Evolutionary conservation across 2,113 vertebrate genomes (phyloP).

Genomic region (Tachysurus fulvidraco): DNA sequence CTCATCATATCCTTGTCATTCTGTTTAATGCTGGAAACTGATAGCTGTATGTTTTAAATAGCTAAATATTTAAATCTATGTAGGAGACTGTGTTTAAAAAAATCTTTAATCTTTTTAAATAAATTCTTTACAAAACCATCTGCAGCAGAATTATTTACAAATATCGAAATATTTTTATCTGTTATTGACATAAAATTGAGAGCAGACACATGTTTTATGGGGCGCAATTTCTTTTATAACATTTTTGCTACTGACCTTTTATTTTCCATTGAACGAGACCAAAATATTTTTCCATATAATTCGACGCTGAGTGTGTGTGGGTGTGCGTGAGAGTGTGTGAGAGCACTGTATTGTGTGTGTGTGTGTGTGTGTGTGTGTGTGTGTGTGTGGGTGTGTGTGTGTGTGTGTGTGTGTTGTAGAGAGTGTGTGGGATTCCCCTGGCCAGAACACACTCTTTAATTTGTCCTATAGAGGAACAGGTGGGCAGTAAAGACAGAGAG

Average conservation of each 20-base stretch:
- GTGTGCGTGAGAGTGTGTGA: not conserved
- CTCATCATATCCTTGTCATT: too few relatives aligned
- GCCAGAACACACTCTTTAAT: conserved; percentile 12
- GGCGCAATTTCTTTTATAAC: not conserved
- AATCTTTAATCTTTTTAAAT: too few relatives aligned
- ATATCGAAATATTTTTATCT: not conserved
- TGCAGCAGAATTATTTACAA: too few relatives aligned
- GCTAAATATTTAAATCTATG: not conserved
- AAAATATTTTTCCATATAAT: not conserved
- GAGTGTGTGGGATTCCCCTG: conserved; percentile 35
- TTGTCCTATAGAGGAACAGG: conserved; percentile 38
- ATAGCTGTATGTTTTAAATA: too few relatives aligned
- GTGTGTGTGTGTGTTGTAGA: not conserved
- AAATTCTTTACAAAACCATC: too few relatives aligned
- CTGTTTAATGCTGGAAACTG: too few relatives aligned
- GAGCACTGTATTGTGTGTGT: not conserved
- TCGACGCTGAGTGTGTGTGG: not conserved
- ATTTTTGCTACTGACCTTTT: not conserved
- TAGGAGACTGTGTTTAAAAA: not conserved
- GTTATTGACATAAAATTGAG: not conserved
- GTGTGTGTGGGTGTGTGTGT: not conserved
- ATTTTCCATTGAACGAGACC: not conserved
- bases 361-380: conserved; percentile 6
- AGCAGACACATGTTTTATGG: not conserved
- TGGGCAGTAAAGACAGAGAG: conserved; percentile 19